Base-by-base conservation (phyloP, 2,888 invertebrate genomes). In the Oscheius myriophilus region DNA sequence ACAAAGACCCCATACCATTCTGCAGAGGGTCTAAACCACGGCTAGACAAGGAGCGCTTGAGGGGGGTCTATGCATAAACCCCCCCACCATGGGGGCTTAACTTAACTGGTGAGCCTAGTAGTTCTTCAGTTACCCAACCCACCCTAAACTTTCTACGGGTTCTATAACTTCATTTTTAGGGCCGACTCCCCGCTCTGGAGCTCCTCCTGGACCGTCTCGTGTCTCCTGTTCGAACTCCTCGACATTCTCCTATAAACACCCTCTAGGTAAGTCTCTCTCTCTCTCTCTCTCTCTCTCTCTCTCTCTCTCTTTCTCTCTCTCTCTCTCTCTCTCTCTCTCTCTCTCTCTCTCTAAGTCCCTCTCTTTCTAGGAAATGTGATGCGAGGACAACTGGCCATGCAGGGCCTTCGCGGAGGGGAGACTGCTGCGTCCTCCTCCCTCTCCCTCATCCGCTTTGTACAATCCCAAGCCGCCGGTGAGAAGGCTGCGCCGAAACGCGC, bases 161-260 rank as follows among this genome's bases (percentile, higher is more conserved):
- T 9, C 33, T 33, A 33, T 9, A 33, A 33, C 33, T 9, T 33
- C 4, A 3, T 33, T 33, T 33, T 3, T 9, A 33, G 65, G 65
- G 43, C 55, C 65, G 21, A 46, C 26, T 55, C 26, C 63, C n/a
- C 55, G 65, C 21, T 54, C 65, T 12, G 23, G 21, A 16, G 39
- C 59, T 18, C 51, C 59, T 39, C 59, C 67, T n/a, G 61, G 67
- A 53, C 53, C 61, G 53, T 45, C 59, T 41, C 51, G 53, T 33
- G 33, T 33, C 33, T 33, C 33, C 33, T 33, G 33, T 33, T 33
- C 33, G 3, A 3, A 3, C 33, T 33, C 33, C 33, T 33, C 33
- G 33, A 33, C 33, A 9, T 33, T 33, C 33, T 33, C 33, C 33
- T 59, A 59, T 23, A 59, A 59, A 21, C 46, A 33, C 7, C 23